Base-by-base conservation (phyloP, 2,888 invertebrate species). In the Lithodes maja region DNA sequence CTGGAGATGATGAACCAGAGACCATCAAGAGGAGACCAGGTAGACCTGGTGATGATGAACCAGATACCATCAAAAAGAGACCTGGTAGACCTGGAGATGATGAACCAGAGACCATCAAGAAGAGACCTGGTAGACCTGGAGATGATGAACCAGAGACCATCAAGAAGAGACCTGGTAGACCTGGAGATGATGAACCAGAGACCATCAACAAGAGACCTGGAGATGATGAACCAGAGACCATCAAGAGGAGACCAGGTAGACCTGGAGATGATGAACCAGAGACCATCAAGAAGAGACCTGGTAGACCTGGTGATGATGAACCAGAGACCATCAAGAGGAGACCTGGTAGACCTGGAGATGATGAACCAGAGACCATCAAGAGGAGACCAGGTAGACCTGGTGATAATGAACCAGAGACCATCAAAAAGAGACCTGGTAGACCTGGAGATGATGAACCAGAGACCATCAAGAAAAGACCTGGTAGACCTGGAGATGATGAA, bases 1-100 rank as follows among this genome's bases (percentile, higher is more conserved):
- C 69, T 52, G 86, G 68, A n/a, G 68, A 78, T 49, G 85, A 78
- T 33, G 85, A 78, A 78, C 85, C 85, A 17, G 85, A 85, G 50
- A 5, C 54, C 77, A 85, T 49, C 7, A 85, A 3, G 53, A 80
- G 74, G 50, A 86, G 53, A 15, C 80, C 86, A 2, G 71, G 86
- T 3, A 81, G 54, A 71, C 86, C 86, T 68, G 71, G 71, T 71
- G 54, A 85, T 49, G 74, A 81, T 53, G 86, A 86, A 79, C 86
- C 86, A 69, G 80, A 80, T 50, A 80, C 49, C 69, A 86, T 68
- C 9, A 79, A 68, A 52, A 79, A 71, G 54, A 85, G 33, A 54
- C 85, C 69, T 12, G 71, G 85, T n/a, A 86, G 80, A 80, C 86
- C 86, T 80, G 78, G 54, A 53, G 79, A 79, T 50, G 85, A 85